Percentiles rank a stretch among this genome's conserved stretches.
phyloP scores from a whole-genome alignment of 2,888 invertebrate genomes.

The Dryobotodes eremita region DNA sequence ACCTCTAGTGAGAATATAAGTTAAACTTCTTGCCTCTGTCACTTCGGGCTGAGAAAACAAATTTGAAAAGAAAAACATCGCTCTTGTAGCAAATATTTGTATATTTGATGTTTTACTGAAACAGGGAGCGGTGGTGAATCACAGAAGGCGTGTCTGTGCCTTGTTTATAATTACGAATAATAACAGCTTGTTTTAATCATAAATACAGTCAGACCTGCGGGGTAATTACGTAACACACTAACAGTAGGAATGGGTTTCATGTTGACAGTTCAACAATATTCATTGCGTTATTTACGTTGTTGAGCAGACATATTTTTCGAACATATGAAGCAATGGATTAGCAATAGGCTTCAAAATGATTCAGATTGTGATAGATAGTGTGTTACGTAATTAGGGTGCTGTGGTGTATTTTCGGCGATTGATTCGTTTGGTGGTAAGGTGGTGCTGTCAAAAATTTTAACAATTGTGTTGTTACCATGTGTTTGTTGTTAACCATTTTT shows the following conservation, averaged over 20 bases:
- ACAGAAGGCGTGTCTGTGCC: slow-evolving; percentile 45
- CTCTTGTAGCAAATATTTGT: slow-evolving; percentile 63
- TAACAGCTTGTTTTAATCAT: slow-evolving; percentile 26
- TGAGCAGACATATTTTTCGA: no score
- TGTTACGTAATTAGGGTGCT: no score
- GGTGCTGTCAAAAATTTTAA: background rate
- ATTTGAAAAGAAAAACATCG: slow-evolving; percentile 47
- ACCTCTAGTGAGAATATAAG: slow-evolving; percentile 32
- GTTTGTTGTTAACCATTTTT: background rate
- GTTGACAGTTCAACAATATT: no score
- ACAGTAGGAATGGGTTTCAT: no score
- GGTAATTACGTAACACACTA: no score
- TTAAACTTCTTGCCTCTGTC: slow-evolving; percentile 30
- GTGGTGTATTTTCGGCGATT: background rate
- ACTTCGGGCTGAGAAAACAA: slow-evolving; percentile 44
- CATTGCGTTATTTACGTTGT: no score
- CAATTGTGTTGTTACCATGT: no score
- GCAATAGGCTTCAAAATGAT: no score
- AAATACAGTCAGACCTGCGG: slow-evolving; percentile 20
- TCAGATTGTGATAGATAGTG: no score
- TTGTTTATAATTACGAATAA: slow-evolving; percentile 47
- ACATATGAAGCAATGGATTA: no score
- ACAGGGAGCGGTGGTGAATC: slow-evolving; percentile 46
- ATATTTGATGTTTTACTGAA: slow-evolving; percentile 66
- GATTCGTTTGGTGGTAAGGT: background rate